phyloP scores from a whole-genome alignment of 2,113 vertebrate species.

The Pelobates fuscus region DNA sequence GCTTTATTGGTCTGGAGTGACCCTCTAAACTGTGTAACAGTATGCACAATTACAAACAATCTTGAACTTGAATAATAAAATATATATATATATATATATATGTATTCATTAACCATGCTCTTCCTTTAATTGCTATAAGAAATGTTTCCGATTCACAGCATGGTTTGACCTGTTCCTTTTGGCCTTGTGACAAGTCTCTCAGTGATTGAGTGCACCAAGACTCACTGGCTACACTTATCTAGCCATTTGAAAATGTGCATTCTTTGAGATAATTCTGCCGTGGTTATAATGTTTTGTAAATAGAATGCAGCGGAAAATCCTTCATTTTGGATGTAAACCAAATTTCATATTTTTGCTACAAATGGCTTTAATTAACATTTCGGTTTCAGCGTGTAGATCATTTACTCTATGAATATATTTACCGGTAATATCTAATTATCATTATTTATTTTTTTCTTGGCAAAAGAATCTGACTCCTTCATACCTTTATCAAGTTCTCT shows the following conservation, averaged over 20 bases:
- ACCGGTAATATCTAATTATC: not conserved
- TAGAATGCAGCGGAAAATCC: slow-evolving; percentile 42
- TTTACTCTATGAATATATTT: slow-evolving; percentile 16
- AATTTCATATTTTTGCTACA: slow-evolving; percentile 38
- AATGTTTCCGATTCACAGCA: slow-evolving; percentile 5
- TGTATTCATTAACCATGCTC: not conserved
- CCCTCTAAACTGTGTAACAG: too few relatives aligned
- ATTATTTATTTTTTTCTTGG: not conserved
- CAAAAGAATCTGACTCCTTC: not conserved
- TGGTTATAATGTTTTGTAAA: slow-evolving; percentile 38
- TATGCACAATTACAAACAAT: too few relatives aligned
- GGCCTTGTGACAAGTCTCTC: slow-evolving; percentile 20
- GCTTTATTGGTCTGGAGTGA: too few relatives aligned
- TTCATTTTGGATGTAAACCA: slow-evolving; percentile 27
- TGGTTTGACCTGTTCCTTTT: slow-evolving; percentile 12
- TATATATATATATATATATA: not conserved
- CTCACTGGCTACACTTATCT: slow-evolving; percentile 16
- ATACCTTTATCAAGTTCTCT: not conserved
- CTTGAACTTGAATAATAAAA: too few relatives aligned
- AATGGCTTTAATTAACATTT: slow-evolving; percentile 39
- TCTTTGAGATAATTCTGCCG: slow-evolving; percentile 39
- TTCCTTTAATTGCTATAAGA: slow-evolving; percentile 17
- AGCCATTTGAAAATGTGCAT: slow-evolving; percentile 37
- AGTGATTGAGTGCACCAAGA: not conserved
- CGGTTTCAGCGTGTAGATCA: slow-evolving; percentile 17